Base-by-base conservation (phyloP, 2,797 vertebrate genomes). In the Urosaurus nigricauda region DNA sequence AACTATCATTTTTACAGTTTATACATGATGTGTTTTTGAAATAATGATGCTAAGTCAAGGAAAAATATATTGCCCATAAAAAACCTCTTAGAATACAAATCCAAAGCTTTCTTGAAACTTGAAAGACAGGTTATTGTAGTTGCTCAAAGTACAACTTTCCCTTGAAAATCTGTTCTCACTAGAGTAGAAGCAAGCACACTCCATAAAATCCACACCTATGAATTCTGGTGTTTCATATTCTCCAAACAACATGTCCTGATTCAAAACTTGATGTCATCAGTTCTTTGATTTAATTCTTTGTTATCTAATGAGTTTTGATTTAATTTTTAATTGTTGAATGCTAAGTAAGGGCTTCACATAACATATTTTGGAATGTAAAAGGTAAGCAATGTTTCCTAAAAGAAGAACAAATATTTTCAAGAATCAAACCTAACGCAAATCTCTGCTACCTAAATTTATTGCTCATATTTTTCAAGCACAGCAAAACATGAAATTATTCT, bases 1-100 rank as follows among this genome's bases (percentile, higher is more conserved):
- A 89, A 82, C n/a, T 56, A 86, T 88, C 79, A 43, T 89, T 89
- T 89, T 86, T 82, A 68, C 58, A 75, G 84, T 86, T 86, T 86
- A 89, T 86, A 68, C 19, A 75, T 86, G 70, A 56, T 82, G 58
- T 86, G 75, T 73, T 81, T 87, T 86, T 86, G 84, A 82, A 85
- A 89, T 86, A 77, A 89, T 82, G 79, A 77, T 82, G 78, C 58
- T 86, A 89, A 86, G 84, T 75, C 58, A 86, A 89, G 79, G 53
- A 79, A 86, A 77, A 47, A 74, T 26, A 24, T 74, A 89, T n/a
- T 82, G 47, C 26, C 35, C 35, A 56, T 81, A 82, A 86, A 84
- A 81, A 77, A 56, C 43, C n/a, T 56, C 60, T 86, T 68, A 68
- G 78, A 80, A 82, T 82, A 86, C 84, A 65, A 82, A 89, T 84